A percentile compares a stretch with the other conserved stretches of the same genome.
Conservation (phyloP, 1,140 invertebrate species). For the Solenopsis invicta region DNA sequence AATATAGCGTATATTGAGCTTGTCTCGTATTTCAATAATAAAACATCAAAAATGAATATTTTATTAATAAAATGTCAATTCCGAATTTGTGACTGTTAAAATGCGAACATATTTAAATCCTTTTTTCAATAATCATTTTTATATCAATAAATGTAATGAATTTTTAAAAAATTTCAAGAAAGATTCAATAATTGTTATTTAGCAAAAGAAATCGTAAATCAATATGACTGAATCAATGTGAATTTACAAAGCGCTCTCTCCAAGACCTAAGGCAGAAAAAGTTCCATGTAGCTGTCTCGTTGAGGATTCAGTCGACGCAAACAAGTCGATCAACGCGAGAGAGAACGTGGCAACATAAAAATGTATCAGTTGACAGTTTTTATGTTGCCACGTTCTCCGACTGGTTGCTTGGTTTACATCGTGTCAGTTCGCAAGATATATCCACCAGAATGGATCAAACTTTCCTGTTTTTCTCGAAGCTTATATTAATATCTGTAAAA, state of each 20-base stretch:
- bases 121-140: not conserved
- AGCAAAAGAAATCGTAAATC: not conserved
- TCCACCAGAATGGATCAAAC: not conserved
- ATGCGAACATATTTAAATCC: not conserved
- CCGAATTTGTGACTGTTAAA: not conserved
- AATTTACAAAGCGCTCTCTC: not conserved
- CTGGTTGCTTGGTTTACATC: not conserved
- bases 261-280: not conserved
- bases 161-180: not conserved
- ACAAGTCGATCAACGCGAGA: not conserved
- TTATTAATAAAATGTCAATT: conserved; percentile 2
- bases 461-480: not conserved
- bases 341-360: not conserved
- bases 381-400: not conserved
- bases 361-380: conserved; percentile 8
- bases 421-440: not conserved
- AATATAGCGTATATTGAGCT: not conserved
- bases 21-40: not conserved
- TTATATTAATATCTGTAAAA: conserved; percentile 9
- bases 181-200: not conserved
- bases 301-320: not conserved
- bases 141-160: not conserved
- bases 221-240: not conserved
- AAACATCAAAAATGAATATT: not conserved
- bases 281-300: not conserved